Base-by-base conservation (phyloP, 1,140 invertebrate species). In the Drosophila sucinea region DNA sequence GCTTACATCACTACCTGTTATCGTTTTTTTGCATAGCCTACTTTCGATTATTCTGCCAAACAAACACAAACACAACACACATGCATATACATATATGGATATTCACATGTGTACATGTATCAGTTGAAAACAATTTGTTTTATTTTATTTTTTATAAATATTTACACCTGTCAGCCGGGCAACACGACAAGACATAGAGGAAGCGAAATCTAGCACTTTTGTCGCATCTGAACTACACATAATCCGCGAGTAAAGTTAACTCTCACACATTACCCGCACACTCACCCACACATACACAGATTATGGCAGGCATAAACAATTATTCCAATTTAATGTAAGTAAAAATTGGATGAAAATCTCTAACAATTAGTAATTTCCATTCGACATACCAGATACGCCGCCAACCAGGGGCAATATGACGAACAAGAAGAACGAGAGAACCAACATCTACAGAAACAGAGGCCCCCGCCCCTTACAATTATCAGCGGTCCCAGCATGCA, bases 301-400 rank as follows among this genome's bases (percentile, higher is more conserved):
- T 67, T 75, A 90, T 90, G 87, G 85, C 83, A 70, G 87, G 87
- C 65, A 79, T 91, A 58, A 79, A 90, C 58, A 90, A 89, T 75
- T 91, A 91, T 69, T 79, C 87, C 54, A 89, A 77, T 60, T 71
- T 89, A 70, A 89, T 89, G 89, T 91, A 77, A 74, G 86, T 86
- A 69, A 4, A 32, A 32, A 10, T 6, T 25, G 11, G 10, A 23
- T 29, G 5, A 62, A 27, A 23, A 51, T 54, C 3, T 32, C 38
- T 58, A 5, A 30, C 17, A 38, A 25, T 8, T 44, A 41, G 27
- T 29, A n/a, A 23, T 27, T 10, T 25, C 6, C 29, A 51, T 47
- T 25, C 35, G 17, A 23, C 4, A 4, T 27, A 27, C 2, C 32
- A 90, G 89, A 79, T 78, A 87, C 60, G 75, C 79, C 30, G 65